Evolutionary conservation across 1,140 invertebrate genomes (phyloP).

Genomic region (Aphaenogaster ashmeadi): DNA sequence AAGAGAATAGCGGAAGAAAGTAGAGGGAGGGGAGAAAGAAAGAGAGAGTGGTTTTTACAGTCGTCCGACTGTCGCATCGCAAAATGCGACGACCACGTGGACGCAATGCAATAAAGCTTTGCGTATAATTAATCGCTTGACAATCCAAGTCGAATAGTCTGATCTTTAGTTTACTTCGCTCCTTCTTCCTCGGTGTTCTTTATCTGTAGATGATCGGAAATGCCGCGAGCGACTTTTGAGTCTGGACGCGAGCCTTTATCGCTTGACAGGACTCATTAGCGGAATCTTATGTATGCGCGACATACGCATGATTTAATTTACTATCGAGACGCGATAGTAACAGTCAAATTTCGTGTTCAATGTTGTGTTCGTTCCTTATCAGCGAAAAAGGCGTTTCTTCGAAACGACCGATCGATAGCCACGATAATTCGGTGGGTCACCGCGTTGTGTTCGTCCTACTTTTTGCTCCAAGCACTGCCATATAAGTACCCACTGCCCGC

Average conservation of each 20-base stretch:
- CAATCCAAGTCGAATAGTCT: not conserved
- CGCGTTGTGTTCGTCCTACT: constrained; percentile 48
- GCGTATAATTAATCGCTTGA: constrained; percentile 10
- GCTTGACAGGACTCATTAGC: not conserved
- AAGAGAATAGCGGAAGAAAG: not conserved
- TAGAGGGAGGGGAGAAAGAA: constrained; percentile 4
- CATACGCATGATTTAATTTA: not conserved
- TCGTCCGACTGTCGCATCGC: not conserved
- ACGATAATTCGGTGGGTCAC: constrained; percentile 24
- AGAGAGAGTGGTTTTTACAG: constrained; percentile 37
- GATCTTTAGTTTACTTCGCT: constrained; percentile 15
- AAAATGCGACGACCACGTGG: constrained; percentile 12
- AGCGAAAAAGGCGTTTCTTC: not conserved
- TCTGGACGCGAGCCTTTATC: not conserved
- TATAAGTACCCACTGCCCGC: constrained; percentile 45
- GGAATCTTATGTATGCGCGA: not conserved
- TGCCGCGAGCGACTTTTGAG: not conserved
- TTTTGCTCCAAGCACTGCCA: constrained; percentile 56
- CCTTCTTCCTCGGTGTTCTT: not conserved
- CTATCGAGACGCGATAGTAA: constrained; percentile 11
- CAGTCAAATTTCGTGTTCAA: constrained; percentile 15
- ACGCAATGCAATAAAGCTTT: not conserved
- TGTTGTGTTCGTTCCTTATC: constrained; percentile 45
- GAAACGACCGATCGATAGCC: not conserved
- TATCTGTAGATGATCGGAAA: not conserved